Percentiles rank a stretch among this genome's conserved stretches.
Evolutionary conservation across 2,797 vertebrate species (phyloP).

Genomic region (Philypnodon macrostomus): DNA sequence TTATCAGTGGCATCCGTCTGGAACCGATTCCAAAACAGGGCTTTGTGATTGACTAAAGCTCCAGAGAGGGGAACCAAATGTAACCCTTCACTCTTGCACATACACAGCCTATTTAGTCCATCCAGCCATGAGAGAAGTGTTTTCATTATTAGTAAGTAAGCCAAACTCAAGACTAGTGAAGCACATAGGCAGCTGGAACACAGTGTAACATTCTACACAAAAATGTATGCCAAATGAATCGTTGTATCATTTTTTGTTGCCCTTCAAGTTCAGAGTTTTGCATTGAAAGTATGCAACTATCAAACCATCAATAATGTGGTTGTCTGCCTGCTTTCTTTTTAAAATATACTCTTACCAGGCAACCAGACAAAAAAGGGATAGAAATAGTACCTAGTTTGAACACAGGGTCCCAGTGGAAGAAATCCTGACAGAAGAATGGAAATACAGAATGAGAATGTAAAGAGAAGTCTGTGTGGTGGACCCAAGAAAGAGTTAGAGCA

Average conservation of each 20-base stretch:
- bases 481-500: constrained; percentile 19
- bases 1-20: constrained; percentile 64
- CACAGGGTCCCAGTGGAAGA: background rate
- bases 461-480: background rate
- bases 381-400: no score
- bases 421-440: background rate
- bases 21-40: constrained; percentile 65
- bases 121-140: constrained; percentile 25
- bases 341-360: no score
- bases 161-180: constrained; percentile 43
- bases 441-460: background rate
- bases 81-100: constrained; percentile 25
- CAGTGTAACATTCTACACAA: constrained; percentile 24
- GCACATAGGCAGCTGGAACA: constrained; percentile 51
- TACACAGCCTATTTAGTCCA: constrained; percentile 5
- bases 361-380: no score
- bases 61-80: constrained; percentile 27
- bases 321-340: no score
- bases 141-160: constrained; percentile 52
- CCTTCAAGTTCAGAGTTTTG: no score
- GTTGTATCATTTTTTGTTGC: no score
- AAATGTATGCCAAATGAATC: constrained; percentile 17
- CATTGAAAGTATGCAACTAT: no score
- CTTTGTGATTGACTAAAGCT: constrained; percentile 40
- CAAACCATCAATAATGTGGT: no score